Evolutionary conservation across 2,797 vertebrate species (phyloP), one percentile per base, ranked within the genome.

Genomic region (Corythornis leucogaster): DNA sequence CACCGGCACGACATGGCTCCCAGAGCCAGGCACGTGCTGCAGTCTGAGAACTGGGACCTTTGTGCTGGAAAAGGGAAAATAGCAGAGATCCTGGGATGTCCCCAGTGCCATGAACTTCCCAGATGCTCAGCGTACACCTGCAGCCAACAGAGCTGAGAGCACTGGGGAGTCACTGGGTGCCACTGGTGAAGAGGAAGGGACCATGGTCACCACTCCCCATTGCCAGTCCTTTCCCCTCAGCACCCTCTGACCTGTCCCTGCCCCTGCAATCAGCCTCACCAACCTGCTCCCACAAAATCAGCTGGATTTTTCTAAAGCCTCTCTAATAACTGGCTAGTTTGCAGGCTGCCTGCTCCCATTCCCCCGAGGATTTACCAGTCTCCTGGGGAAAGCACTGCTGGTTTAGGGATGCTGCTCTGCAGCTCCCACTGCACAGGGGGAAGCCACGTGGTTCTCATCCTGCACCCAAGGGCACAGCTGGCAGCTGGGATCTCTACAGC

Each of bases 1-100:
- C 15, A 3, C 14, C 2, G 1, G 50, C 33, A 19, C 0, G 3
- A 33, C 1, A 7, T 20, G 35, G 16, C n/a, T 51, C n/a, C 30
- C 61, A 35, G 25, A 11, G 20, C 43, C 43, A 58, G 24, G 43
- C 33, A 33, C 1, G 0, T 24, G 30, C 51, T 28, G 12, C 10
- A 59, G 35, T 18, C 30, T 51, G 38, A 12, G n/a, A n/a, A 53
- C 73, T 55, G 51, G 38, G n/a, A 45, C 38, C 15, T 18, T 5
- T 19, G 18, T 10, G 24, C 5, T 7, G 12, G 19, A 58, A 48
- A 24, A 22, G 26, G 26, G 18, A n/a, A 51, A 51, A 24, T 1
- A 73, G 59, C 38, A 53, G 67, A 35, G 57, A 21, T 2, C 19
- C 30, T 35, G 24, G 30, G 19, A 35, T 15, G 26, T 21, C 61